Conservation (phyloP, 2,888 invertebrate genomes). For the Orchesellides sinensis region DNA sequence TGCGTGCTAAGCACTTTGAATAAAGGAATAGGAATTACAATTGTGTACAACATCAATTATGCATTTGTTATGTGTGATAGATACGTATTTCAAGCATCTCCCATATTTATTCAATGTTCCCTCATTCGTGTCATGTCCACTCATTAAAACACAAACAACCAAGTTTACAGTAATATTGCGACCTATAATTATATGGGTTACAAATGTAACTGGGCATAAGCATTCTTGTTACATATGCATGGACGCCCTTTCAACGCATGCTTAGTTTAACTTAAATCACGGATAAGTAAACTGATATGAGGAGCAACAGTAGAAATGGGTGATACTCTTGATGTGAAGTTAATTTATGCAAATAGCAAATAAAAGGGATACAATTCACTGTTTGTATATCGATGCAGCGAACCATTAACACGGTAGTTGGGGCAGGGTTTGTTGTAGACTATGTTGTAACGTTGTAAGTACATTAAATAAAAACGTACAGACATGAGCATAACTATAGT, state of each 20-base stretch:
- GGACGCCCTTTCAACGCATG: background rate
- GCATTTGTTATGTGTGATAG: background rate
- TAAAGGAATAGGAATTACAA: background rate
- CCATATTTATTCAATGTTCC: background rate
- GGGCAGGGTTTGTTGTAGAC: background rate
- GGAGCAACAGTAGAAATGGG: background rate
- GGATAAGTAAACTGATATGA: conserved; percentile 1
- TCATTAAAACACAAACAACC: background rate
- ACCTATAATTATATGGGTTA: background rate
- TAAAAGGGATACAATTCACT: background rate
- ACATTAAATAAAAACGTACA: background rate
- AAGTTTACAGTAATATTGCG: background rate
- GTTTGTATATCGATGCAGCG: background rate
- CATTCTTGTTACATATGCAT: background rate
- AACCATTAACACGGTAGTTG: no score
- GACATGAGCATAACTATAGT: background rate
- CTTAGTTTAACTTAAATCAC: background rate
- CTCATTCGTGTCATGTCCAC: conserved; percentile 15
- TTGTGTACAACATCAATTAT: conserved; percentile 2
- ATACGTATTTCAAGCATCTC: no score
- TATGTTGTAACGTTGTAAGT: background rate
- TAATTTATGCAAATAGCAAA: background rate
- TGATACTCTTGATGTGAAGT: conserved; percentile 3
- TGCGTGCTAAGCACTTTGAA: background rate
- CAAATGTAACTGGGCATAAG: background rate